Evolutionary conservation across 1,140 invertebrate species (phyloP).

Genomic region (Monomorium pharaonis): DNA sequence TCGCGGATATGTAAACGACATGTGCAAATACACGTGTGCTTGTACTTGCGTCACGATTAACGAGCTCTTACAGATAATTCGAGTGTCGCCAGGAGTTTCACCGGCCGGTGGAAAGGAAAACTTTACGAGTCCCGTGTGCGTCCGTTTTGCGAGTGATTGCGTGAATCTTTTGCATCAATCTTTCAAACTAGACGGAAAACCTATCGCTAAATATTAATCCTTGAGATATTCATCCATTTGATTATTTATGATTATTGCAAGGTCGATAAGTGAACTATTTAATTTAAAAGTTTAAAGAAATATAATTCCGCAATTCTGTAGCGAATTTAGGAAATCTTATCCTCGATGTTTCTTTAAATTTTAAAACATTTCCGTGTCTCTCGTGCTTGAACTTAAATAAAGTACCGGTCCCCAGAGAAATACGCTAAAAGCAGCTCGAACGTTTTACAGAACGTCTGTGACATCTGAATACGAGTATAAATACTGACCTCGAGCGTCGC

Average conservation of each 20-base stretch:
- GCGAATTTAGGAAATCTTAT: neutral
- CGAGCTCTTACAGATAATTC: conserved; percentile 22
- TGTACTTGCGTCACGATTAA: conserved; percentile 42
- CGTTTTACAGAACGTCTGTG: neutral
- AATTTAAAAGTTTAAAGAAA: neutral
- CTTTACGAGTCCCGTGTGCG: neutral
- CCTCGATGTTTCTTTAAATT: neutral
- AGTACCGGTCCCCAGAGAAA: conserved; percentile 4
- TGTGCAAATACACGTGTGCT: neutral
- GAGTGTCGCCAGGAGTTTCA: conserved; percentile 23
- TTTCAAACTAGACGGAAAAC: neutral
- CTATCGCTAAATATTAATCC: neutral
- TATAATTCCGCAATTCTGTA: neutral
- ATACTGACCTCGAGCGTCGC: conserved; percentile 81
- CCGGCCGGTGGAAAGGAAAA: neutral
- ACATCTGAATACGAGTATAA: conserved; percentile 51
- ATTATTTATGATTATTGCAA: neutral
- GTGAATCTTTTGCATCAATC: neutral
- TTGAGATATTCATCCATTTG: too few species aligned
- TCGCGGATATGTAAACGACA: conserved; percentile 41
- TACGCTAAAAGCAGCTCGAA: neutral
- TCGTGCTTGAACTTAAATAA: conserved; percentile 13
- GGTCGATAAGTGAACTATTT: neutral
- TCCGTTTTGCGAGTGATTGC: neutral
- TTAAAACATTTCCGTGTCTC: neutral